phyloP scores from a whole-genome alignment of 2,888 invertebrate species.

The Drosophila prostipennis region DNA sequence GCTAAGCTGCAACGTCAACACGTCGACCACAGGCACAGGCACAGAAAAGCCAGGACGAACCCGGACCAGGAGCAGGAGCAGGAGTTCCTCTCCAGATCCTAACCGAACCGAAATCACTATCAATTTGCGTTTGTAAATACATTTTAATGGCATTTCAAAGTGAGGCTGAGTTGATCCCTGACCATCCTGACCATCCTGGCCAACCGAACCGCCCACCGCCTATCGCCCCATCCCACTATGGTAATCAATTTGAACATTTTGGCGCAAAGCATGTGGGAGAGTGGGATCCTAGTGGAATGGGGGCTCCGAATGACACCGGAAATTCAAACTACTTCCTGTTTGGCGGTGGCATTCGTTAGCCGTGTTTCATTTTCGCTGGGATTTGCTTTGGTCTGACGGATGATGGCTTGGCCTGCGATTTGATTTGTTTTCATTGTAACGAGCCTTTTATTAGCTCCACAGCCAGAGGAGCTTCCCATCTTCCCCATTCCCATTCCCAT shows the following conservation, averaged over 20 bases:
- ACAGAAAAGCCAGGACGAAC: no score
- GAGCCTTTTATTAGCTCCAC: slow-evolving; percentile 75
- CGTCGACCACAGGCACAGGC: slow-evolving; percentile 33
- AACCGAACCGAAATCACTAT: slow-evolving; percentile 72
- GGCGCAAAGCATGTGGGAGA: slow-evolving; percentile 10
- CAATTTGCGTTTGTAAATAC: slow-evolving; percentile 80
- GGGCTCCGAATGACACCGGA: slow-evolving; percentile 71
- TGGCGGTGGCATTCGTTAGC: slow-evolving; percentile 64
- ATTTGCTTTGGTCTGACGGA: slow-evolving; percentile 66
- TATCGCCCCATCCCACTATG: slow-evolving; percentile 9
- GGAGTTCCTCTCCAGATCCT: slow-evolving; percentile 14
- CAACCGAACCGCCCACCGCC: neutral
- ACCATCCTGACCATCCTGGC: slow-evolving; percentile 2
- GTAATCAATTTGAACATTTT: slow-evolving; percentile 77
- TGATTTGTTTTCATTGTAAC: slow-evolving; percentile 78
- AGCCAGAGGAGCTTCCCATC: slow-evolving; percentile 1
- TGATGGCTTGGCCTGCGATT: slow-evolving; percentile 70
- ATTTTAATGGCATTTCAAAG: slow-evolving; percentile 80
- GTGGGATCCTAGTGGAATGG: neutral
- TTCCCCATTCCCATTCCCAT: neutral
- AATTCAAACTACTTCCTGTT: slow-evolving; percentile 81
- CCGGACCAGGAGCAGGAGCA: slow-evolving; percentile 10
- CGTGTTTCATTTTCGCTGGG: slow-evolving; percentile 68
- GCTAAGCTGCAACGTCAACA: slow-evolving; percentile 73
- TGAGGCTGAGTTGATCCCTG: slow-evolving; percentile 60